These are phyloP conservation scores for Gallinago stenura DNA, from an alignment of 2,797 vertebrate species.

Conservation along the genomic window DNA sequence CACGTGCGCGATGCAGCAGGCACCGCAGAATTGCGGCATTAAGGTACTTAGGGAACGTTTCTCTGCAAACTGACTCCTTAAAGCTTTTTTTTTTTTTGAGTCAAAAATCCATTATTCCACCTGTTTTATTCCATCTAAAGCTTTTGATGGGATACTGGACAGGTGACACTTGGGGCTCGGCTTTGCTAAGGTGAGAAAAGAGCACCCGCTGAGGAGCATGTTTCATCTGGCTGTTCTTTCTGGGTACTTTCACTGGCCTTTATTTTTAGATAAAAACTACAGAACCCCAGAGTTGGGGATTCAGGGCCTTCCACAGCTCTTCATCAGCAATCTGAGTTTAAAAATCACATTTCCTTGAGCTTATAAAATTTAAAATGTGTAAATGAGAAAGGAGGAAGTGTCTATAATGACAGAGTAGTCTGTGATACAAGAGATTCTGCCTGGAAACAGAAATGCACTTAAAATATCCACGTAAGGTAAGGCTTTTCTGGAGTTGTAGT, in stretches of 20 bases:
- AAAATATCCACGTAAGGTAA: background rate
- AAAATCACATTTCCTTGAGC: background rate
- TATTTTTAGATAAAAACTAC: background rate
- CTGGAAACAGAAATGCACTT: background rate
- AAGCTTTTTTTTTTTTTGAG: background rate
- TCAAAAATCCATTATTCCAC: background rate
- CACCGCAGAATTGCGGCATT: background rate
- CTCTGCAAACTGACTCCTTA: background rate
- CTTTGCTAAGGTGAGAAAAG: background rate
- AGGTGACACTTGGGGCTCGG: background rate
- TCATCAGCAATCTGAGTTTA: background rate
- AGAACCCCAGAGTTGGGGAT: background rate
- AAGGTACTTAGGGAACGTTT: background rate
- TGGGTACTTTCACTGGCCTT: background rate
- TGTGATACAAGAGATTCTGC: background rate
- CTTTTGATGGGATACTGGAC: background rate
- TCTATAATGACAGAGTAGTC: background rate
- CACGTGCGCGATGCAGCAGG: background rate
- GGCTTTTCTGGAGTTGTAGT: background rate
- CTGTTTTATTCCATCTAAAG: background rate
- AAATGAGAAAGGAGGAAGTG: background rate
- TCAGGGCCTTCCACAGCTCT: background rate
- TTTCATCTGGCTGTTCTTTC: background rate
- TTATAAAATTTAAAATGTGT: background rate
- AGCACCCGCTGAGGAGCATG: rapidly evolving